phyloP scores from a whole-genome alignment of 2,888 invertebrate species.

The Dolomedes plantarius region DNA sequence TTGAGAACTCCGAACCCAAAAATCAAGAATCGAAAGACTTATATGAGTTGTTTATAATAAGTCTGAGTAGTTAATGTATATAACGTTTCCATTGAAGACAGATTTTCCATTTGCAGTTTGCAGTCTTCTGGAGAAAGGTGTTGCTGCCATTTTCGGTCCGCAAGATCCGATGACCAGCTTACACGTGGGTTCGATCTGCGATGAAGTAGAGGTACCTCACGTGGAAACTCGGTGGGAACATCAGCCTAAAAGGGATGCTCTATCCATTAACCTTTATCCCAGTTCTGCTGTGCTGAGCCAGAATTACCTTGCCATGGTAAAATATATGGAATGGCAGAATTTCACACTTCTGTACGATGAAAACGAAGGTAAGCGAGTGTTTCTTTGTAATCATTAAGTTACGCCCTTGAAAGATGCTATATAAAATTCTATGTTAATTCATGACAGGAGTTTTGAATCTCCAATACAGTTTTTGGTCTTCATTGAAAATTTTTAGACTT shows the following conservation, averaged over 20 bases:
- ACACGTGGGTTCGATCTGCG: conserved; percentile 89
- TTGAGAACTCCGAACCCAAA: too few relatives aligned
- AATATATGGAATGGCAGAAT: conserved; percentile 86
- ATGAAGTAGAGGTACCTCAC: conserved; percentile 90
- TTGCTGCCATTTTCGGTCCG: conserved; percentile 91
- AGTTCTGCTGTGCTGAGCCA: conserved; percentile 86
- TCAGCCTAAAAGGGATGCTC: conserved; percentile 83
- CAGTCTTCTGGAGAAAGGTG: conserved; percentile 85
- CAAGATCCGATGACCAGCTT: conserved; percentile 82
- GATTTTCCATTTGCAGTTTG: conserved; percentile 89
- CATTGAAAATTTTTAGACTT: too few relatives aligned
- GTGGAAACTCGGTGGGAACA: conserved; percentile 89
- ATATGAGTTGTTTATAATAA: too few relatives aligned
- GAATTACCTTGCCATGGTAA: conserved; percentile 84
- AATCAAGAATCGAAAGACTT: too few relatives aligned
- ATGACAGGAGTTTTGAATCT: too few relatives aligned
- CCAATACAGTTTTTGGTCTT: too few relatives aligned
- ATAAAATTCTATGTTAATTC: too few relatives aligned
- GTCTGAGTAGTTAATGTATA: too few relatives aligned
- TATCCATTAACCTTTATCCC: conserved; percentile 89
- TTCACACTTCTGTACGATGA: conserved; percentile 92
- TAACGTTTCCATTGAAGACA: too few relatives aligned
- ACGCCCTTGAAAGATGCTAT: too few relatives aligned
- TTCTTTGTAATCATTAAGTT: background rate
- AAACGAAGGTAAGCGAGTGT: conserved; percentile 81